Evolutionary conservation across 64 coral and sea anemone species (phyloP).

Genomic region (Trachythela sp.): DNA sequence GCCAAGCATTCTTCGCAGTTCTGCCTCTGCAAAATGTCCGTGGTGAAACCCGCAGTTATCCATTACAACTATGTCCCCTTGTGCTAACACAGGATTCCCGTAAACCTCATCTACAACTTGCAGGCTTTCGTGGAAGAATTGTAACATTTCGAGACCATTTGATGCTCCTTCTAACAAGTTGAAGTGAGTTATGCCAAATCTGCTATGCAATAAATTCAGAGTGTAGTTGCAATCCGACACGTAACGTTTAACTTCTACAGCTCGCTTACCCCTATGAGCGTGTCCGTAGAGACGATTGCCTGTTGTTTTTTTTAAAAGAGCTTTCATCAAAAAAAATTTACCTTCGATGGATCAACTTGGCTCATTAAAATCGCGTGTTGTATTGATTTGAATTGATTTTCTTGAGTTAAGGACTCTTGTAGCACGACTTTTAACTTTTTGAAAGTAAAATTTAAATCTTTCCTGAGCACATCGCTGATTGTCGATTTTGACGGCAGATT

Average conservation of each 20-base stretch:
- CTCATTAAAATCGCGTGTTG: too few relatives aligned
- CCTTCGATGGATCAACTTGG: too few relatives aligned
- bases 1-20: too few relatives aligned
- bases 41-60: background rate
- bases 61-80: background rate
- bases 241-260: conserved; percentile 3
- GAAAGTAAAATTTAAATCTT: too few relatives aligned
- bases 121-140: background rate
- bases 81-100: background rate
- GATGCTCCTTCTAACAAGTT: conserved; percentile 34
- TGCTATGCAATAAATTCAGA: conserved; percentile 40
- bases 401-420: too few relatives aligned
- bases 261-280: background rate
- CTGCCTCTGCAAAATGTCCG: too few relatives aligned
- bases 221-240: conserved; percentile 14
- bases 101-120: background rate
- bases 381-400: too few relatives aligned
- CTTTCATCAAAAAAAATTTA: background rate
- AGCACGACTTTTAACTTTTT: too few relatives aligned
- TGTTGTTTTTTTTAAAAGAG: conserved; percentile 10
- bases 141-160: background rate
- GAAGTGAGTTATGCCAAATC: too few relatives aligned
- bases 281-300: conserved; percentile 28
- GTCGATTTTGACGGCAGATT: too few relatives aligned
- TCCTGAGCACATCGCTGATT: too few relatives aligned